Percentiles rank a stretch among this genome's conserved stretches.
phyloP scores from a whole-genome alignment of 2,113 vertebrate species.

The human region DNA sequence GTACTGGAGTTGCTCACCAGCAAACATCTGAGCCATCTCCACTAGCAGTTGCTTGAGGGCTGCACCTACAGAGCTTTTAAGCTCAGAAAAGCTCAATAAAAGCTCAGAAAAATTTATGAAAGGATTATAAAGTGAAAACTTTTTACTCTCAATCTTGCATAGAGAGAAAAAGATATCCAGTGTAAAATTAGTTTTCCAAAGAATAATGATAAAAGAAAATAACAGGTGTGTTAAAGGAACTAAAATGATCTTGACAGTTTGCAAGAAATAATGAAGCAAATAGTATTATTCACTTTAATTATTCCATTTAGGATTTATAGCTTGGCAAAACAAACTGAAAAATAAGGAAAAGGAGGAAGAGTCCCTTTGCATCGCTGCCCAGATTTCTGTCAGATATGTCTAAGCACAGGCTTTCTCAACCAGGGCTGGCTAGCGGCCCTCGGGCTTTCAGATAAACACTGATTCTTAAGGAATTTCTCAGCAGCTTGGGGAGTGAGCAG shows the following conservation, averaged over 20 bases:
- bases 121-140: neutral
- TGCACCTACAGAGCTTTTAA: neutral
- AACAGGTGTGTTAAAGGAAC: neutral
- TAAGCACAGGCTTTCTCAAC: neutral
- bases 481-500: constrained; percentile 26
- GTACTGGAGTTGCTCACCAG: neutral
- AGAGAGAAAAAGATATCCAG: neutral
- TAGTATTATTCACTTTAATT: neutral
- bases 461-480: constrained; percentile 55
- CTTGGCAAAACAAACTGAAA: constrained; percentile 38
- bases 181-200: neutral
- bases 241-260: neutral
- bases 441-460: constrained; percentile 32
- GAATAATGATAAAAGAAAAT: neutral
- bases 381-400: neutral
- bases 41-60: neutral
- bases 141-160: neutral
- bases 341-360: neutral
- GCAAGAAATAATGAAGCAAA: neutral
- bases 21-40: neutral
- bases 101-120: neutral
- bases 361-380: neutral
- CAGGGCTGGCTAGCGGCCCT: neutral
- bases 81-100: neutral
- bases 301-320: neutral